Evolutionary conservation across 2,888 invertebrate species (phyloP).

Genomic region (Podotricha telesiphe): DNA sequence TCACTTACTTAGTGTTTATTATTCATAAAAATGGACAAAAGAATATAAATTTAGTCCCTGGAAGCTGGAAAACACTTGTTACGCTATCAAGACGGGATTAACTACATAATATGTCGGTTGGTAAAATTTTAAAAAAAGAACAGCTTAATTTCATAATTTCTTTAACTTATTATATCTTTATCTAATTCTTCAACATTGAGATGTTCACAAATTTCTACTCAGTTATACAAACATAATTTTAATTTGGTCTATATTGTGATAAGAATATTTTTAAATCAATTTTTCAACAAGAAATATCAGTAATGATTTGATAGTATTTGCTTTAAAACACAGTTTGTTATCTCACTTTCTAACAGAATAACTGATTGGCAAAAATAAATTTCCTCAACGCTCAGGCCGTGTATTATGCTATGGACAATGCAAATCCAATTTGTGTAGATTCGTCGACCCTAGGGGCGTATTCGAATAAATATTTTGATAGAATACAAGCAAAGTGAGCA

Average conservation of each 20-base stretch:
- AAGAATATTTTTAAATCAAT: background rate
- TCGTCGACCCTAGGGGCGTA: slow-evolving; percentile 54
- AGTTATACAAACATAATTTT: background rate
- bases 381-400: slow-evolving; percentile 40
- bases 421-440: slow-evolving; percentile 62
- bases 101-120: too few relatives aligned
- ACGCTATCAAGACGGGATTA: too few relatives aligned
- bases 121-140: too few relatives aligned
- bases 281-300: background rate
- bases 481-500: slow-evolving; percentile 56
- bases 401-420: slow-evolving; percentile 64
- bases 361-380: slow-evolving; percentile 34
- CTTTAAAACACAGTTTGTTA: background rate
- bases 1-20: too few relatives aligned
- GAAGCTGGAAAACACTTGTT: too few relatives aligned
- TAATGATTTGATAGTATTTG: background rate
- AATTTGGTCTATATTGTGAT: background rate
- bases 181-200: too few relatives aligned
- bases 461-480: slow-evolving; percentile 70
- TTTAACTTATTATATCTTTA: too few relatives aligned
- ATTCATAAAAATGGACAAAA: too few relatives aligned
- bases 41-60: too few relatives aligned
- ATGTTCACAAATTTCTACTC: too few relatives aligned
- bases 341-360: slow-evolving; percentile 28
- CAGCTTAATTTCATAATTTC: too few relatives aligned